Base-by-base conservation (phyloP, 2,888 invertebrate species). In the Hirtodrosophila cameraria region DNA sequence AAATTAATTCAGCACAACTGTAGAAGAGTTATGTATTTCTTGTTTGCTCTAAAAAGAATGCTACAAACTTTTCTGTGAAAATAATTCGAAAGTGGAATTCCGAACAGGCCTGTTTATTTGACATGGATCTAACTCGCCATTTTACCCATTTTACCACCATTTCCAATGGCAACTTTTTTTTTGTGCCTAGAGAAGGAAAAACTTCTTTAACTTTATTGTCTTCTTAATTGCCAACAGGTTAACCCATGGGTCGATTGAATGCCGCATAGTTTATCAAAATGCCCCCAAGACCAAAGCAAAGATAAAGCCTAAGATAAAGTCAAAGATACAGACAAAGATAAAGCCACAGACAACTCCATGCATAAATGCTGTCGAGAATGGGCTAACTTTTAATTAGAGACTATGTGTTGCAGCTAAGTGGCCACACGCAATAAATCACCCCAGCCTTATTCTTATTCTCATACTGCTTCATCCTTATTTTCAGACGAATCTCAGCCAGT, bases 381-480 rank as follows among this genome's bases (percentile, higher is more conserved):
- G 57, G 12, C 31, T 25, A 75, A 78, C 62, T 75, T 75, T 75
- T 75, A 78, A 78, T 75, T 75, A 52, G 66, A 58, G 79, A 66
- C 71, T 66, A 75, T 75, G 72, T 60, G 52, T 45, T 35, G 39
- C 38, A 54, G 35, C 39, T 59, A 49, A 55, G 54, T 67, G 61
- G 49, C 28, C 28, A 38, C 45, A 53, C 54, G 63, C 43, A 57
- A 57, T 63, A 67, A 50, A 58, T 58, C 33, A 55, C n/a, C 11
- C 18, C 16, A 33, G 36, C 7, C 20, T 1, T 7, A 18, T 23
- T 15, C n/a, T 11, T n/a, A n/a, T n/a, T n/a, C n/a, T n/a, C n/a
- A n/a, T n/a, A n/a, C n/a, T n/a, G n/a, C n/a, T n/a, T n/a, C 15
- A 33, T 20, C 7, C 30, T 11, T 28, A 2, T 12, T 1, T 9